Base-by-base conservation (phyloP, 2,113 vertebrate genomes). In the Alethe castanea region DNA sequence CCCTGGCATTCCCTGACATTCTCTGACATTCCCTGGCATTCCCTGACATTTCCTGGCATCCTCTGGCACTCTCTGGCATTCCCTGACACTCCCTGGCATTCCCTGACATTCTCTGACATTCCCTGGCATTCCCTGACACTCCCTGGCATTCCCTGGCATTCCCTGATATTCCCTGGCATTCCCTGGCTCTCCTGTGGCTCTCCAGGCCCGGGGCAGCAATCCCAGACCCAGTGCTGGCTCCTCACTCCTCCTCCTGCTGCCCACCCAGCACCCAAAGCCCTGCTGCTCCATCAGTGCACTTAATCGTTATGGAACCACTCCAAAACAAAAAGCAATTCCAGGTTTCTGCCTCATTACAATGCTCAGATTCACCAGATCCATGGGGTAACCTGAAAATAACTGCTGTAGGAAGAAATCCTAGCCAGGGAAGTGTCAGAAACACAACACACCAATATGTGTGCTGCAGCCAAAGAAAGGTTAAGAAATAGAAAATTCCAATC, bases 111-210 rank as follows among this genome's bases (percentile, higher is more conserved):
- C 45, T 19, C 19, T 38, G 38, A 11, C 9, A 40, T 40, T 40
- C 40, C 40, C 40, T 40, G 40, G 40, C 38, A 40, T 35, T 35
- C 35, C 35, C 35, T 35, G 35, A 35, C 35, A 35, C 35, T 35
- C 42, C 0, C 33, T 0, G 4, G 11, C 4, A 19, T 10, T 4
- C 31, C 11, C n/a, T 1, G 0, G 1, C 40, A 5, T 35, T 35
- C 45, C 45, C 19, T 38, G 38, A 11, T 11, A 40, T 40, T 40
- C 40, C 40, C 40, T 40, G 40, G 40, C 38, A 40, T 14, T 40
- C 40, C 40, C 40, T 40, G 38, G 11, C 40, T 6, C 38, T 38
- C 38, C 38, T 38, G 38, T 40, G 40, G 13, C 40, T 14, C 13
- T 14, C 40, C 40, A 40, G 38, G 40, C 40, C 13, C 40, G 14